These are phyloP conservation scores for Caiman crocodilus DNA, from an alignment of 2,797 vertebrate genomes.

Conservation along the genomic window DNA sequence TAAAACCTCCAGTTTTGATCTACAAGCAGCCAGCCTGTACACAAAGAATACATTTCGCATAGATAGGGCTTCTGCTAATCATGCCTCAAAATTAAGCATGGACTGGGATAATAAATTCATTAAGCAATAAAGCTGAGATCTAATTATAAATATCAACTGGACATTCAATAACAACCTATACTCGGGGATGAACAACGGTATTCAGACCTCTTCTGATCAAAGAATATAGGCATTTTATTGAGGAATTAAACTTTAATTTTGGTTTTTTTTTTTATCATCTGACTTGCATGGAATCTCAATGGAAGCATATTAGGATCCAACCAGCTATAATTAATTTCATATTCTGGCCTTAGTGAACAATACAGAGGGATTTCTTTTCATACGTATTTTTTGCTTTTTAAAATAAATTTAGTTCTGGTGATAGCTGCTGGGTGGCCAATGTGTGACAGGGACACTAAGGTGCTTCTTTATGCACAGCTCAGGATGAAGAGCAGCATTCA, in stretches of 20 bases:
- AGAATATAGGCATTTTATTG: not conserved
- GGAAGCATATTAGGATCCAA: accelerated
- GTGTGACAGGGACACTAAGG: not conserved
- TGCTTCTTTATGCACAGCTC: not conserved
- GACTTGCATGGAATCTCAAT: not conserved
- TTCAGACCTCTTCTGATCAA: not conserved
- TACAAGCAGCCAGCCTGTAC: constrained; percentile 28
- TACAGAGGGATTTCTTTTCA: not conserved
- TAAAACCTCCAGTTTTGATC: constrained; percentile 66
- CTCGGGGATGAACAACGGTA: not conserved
- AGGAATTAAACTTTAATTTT: constrained; percentile 3
- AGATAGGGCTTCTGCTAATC: not conserved
- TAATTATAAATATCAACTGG: constrained; percentile 13
- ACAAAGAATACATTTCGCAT: not conserved
- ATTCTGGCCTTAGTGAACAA: not conserved
- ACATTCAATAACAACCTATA: not conserved
- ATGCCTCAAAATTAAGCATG: constrained; percentile 20
- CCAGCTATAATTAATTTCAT: not conserved
- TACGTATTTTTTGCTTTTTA: not conserved
- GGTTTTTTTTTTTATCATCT: constrained; percentile 19
- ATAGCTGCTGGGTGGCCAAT: accelerated
- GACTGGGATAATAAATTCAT: constrained; percentile 39
- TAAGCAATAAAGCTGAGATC: not conserved
- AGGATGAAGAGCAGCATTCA: not conserved
- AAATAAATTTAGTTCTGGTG: not conserved